Base-by-base conservation (phyloP, 2,888 invertebrate genomes). In the Drosophila diplacantha region DNA sequence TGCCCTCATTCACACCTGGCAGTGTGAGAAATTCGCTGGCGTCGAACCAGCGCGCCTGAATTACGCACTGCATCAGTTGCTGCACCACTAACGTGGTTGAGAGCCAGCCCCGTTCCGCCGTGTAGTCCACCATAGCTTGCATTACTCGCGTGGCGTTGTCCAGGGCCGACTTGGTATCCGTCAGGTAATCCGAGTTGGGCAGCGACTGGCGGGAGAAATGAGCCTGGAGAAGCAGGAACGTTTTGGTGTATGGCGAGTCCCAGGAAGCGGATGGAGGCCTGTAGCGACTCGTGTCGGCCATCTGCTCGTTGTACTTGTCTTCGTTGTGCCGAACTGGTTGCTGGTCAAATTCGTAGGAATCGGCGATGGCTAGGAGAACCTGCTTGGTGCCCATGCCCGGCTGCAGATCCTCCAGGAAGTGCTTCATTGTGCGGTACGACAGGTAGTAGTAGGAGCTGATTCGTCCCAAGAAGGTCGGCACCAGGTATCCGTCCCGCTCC, bases 251-350 rank as follows among this genome's bases (percentile, higher is more conserved):
- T 0, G 99, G 94, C 5, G 96, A 96, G 89, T 98, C 98, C 80
- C 94, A 93, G 0, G 93, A 91, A 53, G 93, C 89, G 0, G 92
- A 89, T 83, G 94, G 92, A 3, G 95, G 93, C 65, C 92, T 90
- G 70, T 93, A 89, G 3, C 94, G 93, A 73, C 96, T 93, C 66
- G 90, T 89, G 82, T 93, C 92, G 0, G 95, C 92, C 61, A 99
- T 89, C 77, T 97, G 95, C 95, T 93, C 94, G 87, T 99, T 99
- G 41, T 95, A 91, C 65, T 93, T 89, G 85, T 99, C 99, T 88
- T 99, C 99, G 86, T 99, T 99, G 87, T 99, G 99, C 52, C 99
- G 91, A 3, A 99, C 99, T 0, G 99, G 99, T 71, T 99, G 90
- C 76, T 98, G 94, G 60, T 94, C 93, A 85, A 97, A 96, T 82